Base-by-base conservation (phyloP, 2,888 invertebrate genomes). In the Nomada hirtipes region DNA sequence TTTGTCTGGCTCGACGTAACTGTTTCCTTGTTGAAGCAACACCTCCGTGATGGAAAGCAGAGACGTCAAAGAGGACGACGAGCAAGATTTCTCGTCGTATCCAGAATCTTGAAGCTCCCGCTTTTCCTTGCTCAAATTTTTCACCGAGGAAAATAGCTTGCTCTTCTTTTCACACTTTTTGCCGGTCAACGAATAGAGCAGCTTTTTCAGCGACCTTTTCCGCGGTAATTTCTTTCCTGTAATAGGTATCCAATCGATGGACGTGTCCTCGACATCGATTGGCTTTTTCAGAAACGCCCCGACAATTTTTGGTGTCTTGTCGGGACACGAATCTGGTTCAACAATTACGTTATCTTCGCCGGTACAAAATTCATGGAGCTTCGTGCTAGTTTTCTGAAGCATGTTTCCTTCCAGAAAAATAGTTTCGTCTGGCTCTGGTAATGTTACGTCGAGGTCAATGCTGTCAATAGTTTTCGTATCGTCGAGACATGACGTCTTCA, bases 201-300 rank as follows among this genome's bases (percentile, higher is more conserved):
- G 64, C 20, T 88, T 91, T 71, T 89, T 90, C 79, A 92, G 76
- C 0, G 91, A 90, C 4, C 69, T 89, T 42, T 90, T 91, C 0
- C 90, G 84, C 0, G 91, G 91, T 2, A 91, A 64, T 36, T 89
- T 90, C 67, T 89, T 86, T 1, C 86, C 85, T 0, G 84, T 86
- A n/a, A 90, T 82, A 7, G 92, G 91, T 20, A 91, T 89, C 91
- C 91, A 91, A 15, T 90, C 87, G 68, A 91, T 80, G 29, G 85
- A 73, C 0, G 89, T 90, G 55, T 91, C 86, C 11, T 91, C 89
- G 0, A 91, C 81, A 23, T 91, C 86, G 77, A 91, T 87, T 0
- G 91, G 91, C 18, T 86, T 89, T 59, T 92, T 91, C 55, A 92
- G 61, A 57, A 88, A 90, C 4, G 91, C 91, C 0, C 90, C 91